A percentile compares a stretch with the other conserved stretches of the same genome.
These are phyloP conservation scores for Lucinisca nassula DNA, from an alignment of 2,888 invertebrate species.

Conservation along the genomic window DNA sequence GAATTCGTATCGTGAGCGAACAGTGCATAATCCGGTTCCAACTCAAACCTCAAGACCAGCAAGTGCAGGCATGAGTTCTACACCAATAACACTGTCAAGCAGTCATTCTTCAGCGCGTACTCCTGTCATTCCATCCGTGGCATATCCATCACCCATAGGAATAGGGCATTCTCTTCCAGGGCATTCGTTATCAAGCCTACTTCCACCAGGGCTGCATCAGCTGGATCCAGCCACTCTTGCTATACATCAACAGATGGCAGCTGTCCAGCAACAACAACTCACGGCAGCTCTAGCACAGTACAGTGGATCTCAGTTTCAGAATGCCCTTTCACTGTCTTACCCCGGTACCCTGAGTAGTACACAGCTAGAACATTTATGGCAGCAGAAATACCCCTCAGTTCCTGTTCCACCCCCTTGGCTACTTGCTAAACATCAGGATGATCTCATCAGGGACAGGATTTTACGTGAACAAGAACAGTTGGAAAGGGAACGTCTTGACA, in stretches of 20 bases:
- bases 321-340: slow-evolving; percentile 63
- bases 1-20: slow-evolving; percentile 72
- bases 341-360: slow-evolving; percentile 73
- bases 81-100: slow-evolving; percentile 58
- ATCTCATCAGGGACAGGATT: slow-evolving; percentile 82
- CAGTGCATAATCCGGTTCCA: slow-evolving; percentile 80
- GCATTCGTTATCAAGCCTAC: slow-evolving; percentile 58
- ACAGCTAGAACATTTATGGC: slow-evolving; percentile 86
- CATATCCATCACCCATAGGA: slow-evolving; percentile 77
- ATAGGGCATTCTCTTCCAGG: slow-evolving; percentile 55
- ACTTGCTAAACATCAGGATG: slow-evolving; percentile 84
- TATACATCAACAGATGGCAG: slow-evolving; percentile 78
- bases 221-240: slow-evolving; percentile 76
- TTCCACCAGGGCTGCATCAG: slow-evolving; percentile 71
- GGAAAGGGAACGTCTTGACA: slow-evolving; percentile 89
- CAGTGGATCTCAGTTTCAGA: slow-evolving; percentile 46
- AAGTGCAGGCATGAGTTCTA: slow-evolving; percentile 65
- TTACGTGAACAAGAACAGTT: slow-evolving; percentile 87
- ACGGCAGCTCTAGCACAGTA: slow-evolving; percentile 57
- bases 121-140: slow-evolving; percentile 72
- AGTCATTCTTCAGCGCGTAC: slow-evolving; percentile 75
- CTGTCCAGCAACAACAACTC: slow-evolving; percentile 76
- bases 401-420: slow-evolving; percentile 85
- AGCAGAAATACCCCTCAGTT: slow-evolving; percentile 85
- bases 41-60: slow-evolving; percentile 64